These are phyloP conservation scores for Nycteola revayana DNA, from an alignment of 2,888 invertebrate species.

Conservation along the genomic window DNA sequence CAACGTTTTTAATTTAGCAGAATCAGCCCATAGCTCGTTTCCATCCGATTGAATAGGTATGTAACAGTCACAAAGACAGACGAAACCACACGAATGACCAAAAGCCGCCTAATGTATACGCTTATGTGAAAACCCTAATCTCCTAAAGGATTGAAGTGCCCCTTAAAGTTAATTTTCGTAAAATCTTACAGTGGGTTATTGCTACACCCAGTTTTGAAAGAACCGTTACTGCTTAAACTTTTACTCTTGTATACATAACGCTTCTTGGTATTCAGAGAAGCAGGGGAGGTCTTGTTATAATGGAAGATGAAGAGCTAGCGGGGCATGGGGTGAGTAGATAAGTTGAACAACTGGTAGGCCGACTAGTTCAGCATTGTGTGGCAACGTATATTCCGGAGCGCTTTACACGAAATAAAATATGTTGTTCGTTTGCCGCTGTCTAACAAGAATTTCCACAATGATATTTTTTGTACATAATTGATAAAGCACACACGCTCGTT, in stretches of 20 bases:
- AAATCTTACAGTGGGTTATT: conserved; percentile 69
- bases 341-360: conserved; percentile 39
- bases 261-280: conserved; percentile 25
- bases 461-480: no score
- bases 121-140: conserved; percentile 63
- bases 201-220: conserved; percentile 33
- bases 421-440: conserved; percentile 48
- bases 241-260: conserved; percentile 15
- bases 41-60: not conserved
- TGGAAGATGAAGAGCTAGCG: conserved; percentile 46
- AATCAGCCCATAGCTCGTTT: not conserved
- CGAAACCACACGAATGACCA: conserved; percentile 51
- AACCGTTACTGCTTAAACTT: conserved; percentile 28
- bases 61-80: conserved; percentile 27
- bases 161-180: conserved; percentile 77
- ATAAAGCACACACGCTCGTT: no score
- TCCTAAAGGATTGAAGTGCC: conserved; percentile 69
- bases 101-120: conserved; percentile 45
- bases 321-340: conserved; percentile 39
- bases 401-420: conserved; percentile 71
- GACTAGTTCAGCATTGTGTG: conserved; percentile 49
- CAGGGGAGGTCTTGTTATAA: conserved; percentile 37
- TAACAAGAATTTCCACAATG: no score
- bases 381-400: conserved; percentile 54
- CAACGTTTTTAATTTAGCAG: no score